Evolutionary conservation across 2,888 invertebrate genomes (phyloP).

Genomic region (Nomada fabriciana): DNA sequence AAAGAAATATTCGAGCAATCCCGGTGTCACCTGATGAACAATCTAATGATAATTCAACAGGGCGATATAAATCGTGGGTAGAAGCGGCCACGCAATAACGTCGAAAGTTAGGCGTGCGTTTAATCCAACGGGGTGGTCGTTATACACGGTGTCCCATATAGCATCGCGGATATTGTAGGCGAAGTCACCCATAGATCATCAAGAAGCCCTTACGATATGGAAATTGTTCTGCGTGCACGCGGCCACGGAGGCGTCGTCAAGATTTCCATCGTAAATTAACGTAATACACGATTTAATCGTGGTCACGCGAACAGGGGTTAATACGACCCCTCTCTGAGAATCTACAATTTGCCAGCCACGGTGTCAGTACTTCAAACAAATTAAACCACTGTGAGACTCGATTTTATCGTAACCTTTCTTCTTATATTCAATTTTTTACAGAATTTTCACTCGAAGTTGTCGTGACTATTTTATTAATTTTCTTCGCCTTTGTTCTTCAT

Average conservation of each 20-base stretch:
- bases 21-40: not conserved
- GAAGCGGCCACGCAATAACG: slow-evolving; percentile 40
- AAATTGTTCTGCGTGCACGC: slow-evolving; percentile 79
- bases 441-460: too few species aligned
- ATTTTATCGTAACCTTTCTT: too few species aligned
- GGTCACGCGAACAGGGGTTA: slow-evolving; percentile 39
- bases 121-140: slow-evolving; percentile 67
- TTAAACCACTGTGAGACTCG: not conserved
- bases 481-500: too few species aligned
- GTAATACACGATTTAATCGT: slow-evolving; percentile 76
- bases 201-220: slow-evolving; percentile 79
- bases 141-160: slow-evolving; percentile 73
- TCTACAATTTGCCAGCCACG: not conserved
- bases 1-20: not conserved
- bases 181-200: slow-evolving; percentile 79
- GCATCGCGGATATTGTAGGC: slow-evolving; percentile 75
- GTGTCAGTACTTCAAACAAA: not conserved
- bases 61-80: slow-evolving; percentile 35
- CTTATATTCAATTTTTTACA: too few species aligned
- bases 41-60: slow-evolving; percentile 30
- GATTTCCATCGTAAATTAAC: slow-evolving; percentile 80
- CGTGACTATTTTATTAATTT: too few species aligned
- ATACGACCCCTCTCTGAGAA: slow-evolving; percentile 27
- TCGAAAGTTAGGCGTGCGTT: slow-evolving; percentile 43
- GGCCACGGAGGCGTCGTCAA: slow-evolving; percentile 67